phyloP scores from a whole-genome alignment of 2,113 vertebrate genomes.

The Ranitomeya imitator region DNA sequence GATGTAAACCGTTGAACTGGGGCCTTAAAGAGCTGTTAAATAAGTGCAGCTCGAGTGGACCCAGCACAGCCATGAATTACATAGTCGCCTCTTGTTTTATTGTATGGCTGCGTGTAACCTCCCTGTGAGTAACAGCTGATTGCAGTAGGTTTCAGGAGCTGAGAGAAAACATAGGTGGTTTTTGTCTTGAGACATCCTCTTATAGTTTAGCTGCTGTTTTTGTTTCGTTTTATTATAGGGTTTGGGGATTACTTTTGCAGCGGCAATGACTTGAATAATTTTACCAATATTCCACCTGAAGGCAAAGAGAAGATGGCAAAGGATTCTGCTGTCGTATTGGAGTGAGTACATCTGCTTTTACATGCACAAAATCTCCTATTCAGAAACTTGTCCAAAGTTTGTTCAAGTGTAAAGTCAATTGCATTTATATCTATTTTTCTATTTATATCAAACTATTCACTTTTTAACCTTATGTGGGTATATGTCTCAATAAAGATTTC shows the following conservation, averaged over 20 bases:
- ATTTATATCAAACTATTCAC: no score
- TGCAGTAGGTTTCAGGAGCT: neutral
- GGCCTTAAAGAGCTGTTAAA: no score
- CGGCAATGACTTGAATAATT: conserved; percentile 91
- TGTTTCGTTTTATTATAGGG: conserved; percentile 68
- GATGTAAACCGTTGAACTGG: no score
- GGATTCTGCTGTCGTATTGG: conserved; percentile 67
- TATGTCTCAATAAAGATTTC: no score
- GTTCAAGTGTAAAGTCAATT: no score
- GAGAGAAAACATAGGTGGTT: neutral
- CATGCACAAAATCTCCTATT: neutral
- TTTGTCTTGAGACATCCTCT: neutral
- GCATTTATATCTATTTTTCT: no score
- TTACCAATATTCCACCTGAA: conserved; percentile 64
- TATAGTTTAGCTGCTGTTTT: neutral
- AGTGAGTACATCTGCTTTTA: conserved; percentile 67
- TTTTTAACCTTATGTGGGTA: no score
- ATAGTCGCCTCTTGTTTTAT: no score
- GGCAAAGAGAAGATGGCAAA: conserved; percentile 71
- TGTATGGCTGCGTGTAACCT: no score
- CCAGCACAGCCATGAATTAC: no score
- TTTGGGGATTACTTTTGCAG: conserved; percentile 90
- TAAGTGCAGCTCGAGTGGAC: no score
- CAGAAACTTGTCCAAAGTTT: neutral
- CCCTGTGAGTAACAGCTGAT: neutral